Percentiles rank a stretch among this genome's conserved stretches.
Evolutionary conservation across 2,888 invertebrate species (phyloP).

Genomic region (Macaria notata): DNA sequence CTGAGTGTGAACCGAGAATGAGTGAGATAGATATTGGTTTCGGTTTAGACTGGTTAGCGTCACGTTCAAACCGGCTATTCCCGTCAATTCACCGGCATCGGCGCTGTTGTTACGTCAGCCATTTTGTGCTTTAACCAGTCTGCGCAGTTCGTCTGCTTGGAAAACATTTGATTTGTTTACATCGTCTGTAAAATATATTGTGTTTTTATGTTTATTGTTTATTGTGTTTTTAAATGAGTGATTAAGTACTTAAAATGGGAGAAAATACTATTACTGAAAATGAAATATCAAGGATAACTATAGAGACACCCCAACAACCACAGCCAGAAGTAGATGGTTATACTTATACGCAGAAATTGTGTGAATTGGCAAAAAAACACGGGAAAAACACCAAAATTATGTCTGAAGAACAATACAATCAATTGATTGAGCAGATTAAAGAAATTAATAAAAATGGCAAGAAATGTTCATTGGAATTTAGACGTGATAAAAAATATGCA

Average conservation of each 20-base stretch:
- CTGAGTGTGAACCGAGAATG: neutral
- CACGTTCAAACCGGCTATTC: slow-evolving; percentile 1
- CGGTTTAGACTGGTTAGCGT: slow-evolving; percentile 2
- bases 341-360: slow-evolving; percentile 33
- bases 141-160: neutral
- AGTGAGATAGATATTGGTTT: slow-evolving; percentile 14
- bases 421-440: slow-evolving; percentile 48
- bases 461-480: slow-evolving; percentile 49
- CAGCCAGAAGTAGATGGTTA: neutral
- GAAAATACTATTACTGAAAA: too few relatives aligned
- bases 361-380: slow-evolving; percentile 41
- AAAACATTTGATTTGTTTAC: neutral
- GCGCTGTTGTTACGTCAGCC: slow-evolving; percentile 2
- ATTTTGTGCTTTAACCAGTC: slow-evolving; percentile 10
- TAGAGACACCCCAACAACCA: too few relatives aligned
- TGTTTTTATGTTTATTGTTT: neutral
- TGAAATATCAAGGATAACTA: too few relatives aligned
- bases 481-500: slow-evolving; percentile 50
- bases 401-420: slow-evolving; percentile 45
- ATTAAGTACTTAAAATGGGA: too few relatives aligned
- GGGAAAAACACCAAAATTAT: slow-evolving; percentile 45
- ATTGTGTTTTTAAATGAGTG: neutral
- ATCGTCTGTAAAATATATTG: neutral
- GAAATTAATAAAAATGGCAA: slow-evolving; percentile 38
- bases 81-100: neutral